A percentile compares a stretch with the other conserved stretches of the same genome.
Evolutionary conservation across 2,888 invertebrate genomes (phyloP).

Genomic region (Colletes collaris): DNA sequence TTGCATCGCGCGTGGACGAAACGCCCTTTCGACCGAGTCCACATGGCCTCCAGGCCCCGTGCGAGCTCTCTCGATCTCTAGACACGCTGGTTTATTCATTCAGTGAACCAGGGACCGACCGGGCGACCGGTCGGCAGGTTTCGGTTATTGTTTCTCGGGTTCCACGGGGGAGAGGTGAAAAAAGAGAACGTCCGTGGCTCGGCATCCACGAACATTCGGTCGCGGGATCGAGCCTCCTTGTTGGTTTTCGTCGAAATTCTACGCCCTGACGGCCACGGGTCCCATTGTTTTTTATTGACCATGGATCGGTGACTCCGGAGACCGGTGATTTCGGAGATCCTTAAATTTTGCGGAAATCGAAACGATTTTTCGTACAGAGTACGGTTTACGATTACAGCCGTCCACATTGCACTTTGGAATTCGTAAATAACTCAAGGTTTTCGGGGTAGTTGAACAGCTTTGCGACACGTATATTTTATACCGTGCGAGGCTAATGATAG

Average conservation of each 20-base stretch:
- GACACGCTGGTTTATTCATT: slow-evolving; percentile 69
- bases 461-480: no score
- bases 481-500: no score
- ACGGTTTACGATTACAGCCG: background rate
- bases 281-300: slow-evolving; percentile 52
- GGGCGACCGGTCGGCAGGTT: slow-evolving; percentile 62
- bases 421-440: no score
- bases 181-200: slow-evolving; percentile 31
- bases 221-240: slow-evolving; percentile 37
- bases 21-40: slow-evolving; percentile 65
- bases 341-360: slow-evolving; percentile 3
- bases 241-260: slow-evolving; percentile 53
- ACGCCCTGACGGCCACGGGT: slow-evolving; percentile 11
- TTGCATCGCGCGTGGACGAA: slow-evolving; percentile 54
- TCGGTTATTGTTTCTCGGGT: slow-evolving; percentile 68
- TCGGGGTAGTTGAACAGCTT: no score
- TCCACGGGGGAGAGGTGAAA: slow-evolving; percentile 40
- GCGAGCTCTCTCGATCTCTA: slow-evolving; percentile 59
- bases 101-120: slow-evolving; percentile 56
- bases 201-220: slow-evolving; percentile 15
- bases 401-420: no score
- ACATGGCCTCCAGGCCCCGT: slow-evolving; percentile 65
- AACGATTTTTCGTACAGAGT: background rate
- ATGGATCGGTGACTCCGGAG: slow-evolving; percentile 24
- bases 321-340: background rate